Percentiles rank a stretch among this genome's conserved stretches.
These are phyloP conservation scores for Amphiprion ocellaris DNA, from an alignment of 2,113 vertebrate species.

Conservation along the genomic window DNA sequence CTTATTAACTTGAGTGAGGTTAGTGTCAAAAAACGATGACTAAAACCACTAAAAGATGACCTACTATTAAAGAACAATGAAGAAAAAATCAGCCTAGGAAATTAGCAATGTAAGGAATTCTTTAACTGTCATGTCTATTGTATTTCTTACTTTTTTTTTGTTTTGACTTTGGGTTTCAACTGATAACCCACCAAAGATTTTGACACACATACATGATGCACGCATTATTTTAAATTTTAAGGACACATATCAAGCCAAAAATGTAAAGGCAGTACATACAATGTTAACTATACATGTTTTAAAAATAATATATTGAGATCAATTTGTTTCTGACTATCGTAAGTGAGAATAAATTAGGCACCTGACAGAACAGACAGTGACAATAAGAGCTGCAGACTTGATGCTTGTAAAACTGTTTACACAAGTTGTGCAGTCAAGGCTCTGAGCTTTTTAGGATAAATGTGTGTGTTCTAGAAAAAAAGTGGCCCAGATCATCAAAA, in stretches of 20 bases:
- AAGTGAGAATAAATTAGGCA: slow-evolving; percentile 36
- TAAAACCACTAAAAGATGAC: too few species aligned
- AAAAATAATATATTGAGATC: slow-evolving; percentile 28
- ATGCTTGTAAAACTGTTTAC: slow-evolving; percentile 45
- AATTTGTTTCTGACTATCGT: slow-evolving; percentile 22
- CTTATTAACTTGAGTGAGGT: too few species aligned
- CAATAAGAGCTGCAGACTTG: slow-evolving; percentile 8
- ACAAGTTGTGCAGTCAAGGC: slow-evolving; percentile 28
- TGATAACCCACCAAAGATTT: too few species aligned
- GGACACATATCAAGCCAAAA: too few species aligned
- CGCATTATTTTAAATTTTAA: background rate
- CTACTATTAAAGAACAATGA: too few species aligned
- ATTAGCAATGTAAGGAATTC: too few species aligned
- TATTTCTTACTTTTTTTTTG: too few species aligned
- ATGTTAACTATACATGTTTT: background rate
- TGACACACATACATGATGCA: too few species aligned
- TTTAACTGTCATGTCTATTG: too few species aligned
- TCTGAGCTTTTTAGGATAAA: slow-evolving; percentile 17
- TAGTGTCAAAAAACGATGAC: too few species aligned
- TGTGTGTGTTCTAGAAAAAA: slow-evolving; percentile 1
- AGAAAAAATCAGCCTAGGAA: too few species aligned
- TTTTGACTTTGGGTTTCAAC: too few species aligned
- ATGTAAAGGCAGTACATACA: background rate
- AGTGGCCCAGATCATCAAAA: background rate
- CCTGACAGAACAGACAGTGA: background rate